Base-by-base conservation (phyloP, 1,140 invertebrate species). In the Nebria ingens region DNA sequence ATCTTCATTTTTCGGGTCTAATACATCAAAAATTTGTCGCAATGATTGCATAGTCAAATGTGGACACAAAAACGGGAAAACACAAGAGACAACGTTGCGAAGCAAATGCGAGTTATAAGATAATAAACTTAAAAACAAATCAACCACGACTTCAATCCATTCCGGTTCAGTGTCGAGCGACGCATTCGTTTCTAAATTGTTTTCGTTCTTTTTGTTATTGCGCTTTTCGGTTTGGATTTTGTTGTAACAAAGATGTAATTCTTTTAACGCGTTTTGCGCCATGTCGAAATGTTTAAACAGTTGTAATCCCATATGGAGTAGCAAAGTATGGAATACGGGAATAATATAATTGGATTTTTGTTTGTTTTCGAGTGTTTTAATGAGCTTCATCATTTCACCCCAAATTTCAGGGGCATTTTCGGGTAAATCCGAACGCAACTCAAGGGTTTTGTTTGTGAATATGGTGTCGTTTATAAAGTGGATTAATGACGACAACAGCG, bases 111-210 rank as follows among this genome's bases (percentile, higher is more conserved):
- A 82, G 59, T 83, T 83, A 56, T 80, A 76, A 1, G 85, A 87
- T 9, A 88, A 69, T 22, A 88, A 74, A 23, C 83, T 87, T 17
- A 90, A 64, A 25, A 91, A 72, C 17, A 91, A 72, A 75, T 91
- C 87, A 12, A 85, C 76, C 42, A 89, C 76, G 1, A 91, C 87
- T 73, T 89, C 85, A 53, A 86, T 78, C 87, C 87, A 91, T 59
- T 81, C 71, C 13, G 82, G 83, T 66, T 88, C 84, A 38, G 77
- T 72, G 25, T 71, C 64, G n/a, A n/a, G n/a, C n/a, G n/a, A n/a
- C n/a, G n/a, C n/a, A 17, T 68, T 58, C 13, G 62, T 62, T 22
- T 38, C 60, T 56, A 65, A 56, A 53, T 61, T 62, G 56, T 57
- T 23, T 71, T 66, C 62, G 72, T 74, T 60, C 62, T 64, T 58